phyloP scores from a whole-genome alignment of 2,888 invertebrate genomes.

The Pristionchus japonicus region DNA sequence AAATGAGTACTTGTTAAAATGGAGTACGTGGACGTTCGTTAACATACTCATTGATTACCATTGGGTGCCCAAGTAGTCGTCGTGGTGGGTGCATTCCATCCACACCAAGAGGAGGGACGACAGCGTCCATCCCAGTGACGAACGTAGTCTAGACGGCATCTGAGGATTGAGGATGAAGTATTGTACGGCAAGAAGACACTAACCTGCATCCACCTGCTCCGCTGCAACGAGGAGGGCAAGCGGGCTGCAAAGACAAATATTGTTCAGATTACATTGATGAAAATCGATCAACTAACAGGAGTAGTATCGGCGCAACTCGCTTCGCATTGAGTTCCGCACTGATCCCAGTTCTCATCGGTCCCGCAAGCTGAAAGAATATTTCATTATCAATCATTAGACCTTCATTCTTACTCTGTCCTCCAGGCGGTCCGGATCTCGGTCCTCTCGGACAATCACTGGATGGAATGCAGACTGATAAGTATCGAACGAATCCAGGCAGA shows the following conservation, averaged over 20 bases:
- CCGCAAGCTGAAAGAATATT: too few relatives aligned
- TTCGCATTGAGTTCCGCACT: neutral
- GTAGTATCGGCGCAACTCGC: neutral
- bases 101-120: neutral
- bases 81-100: neutral
- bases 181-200: neutral
- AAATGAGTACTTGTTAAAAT: neutral
- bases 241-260: neutral
- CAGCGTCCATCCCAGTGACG: neutral
- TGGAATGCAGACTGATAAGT: constrained; percentile 21
- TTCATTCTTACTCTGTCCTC: neutral
- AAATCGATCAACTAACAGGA: neutral
- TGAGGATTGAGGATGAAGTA: neutral
- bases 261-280: neutral
- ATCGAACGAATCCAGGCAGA: constrained; percentile 37
- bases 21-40: neutral
- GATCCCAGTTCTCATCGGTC: neutral
- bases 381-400: too few relatives aligned
- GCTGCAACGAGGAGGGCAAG: neutral
- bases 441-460: neutral
- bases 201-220: neutral
- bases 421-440: neutral
- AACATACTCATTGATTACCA: too few relatives aligned
- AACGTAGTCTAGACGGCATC: neutral
- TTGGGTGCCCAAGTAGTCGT: neutral